A percentile compares a stretch with the other conserved stretches of the same genome.
Conservation (phyloP, 2,888 invertebrate species). For the Elmis aenea region DNA sequence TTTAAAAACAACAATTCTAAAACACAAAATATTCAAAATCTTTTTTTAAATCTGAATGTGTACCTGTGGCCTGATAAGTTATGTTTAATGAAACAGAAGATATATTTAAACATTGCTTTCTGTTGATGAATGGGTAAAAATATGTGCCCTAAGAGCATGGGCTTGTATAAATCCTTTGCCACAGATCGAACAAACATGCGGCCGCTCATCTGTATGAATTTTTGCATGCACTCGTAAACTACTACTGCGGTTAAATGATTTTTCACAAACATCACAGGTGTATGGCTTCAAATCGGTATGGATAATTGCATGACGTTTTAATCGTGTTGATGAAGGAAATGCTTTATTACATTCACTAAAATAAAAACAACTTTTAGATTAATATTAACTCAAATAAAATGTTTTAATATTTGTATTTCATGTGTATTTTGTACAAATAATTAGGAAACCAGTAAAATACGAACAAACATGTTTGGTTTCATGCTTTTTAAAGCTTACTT, state of each 20-base stretch:
- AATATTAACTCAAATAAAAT: too few species aligned
- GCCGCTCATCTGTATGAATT: constrained; percentile 34
- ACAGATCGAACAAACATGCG: constrained; percentile 33
- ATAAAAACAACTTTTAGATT: constrained; percentile 7
- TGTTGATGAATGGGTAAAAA: constrained; percentile 18
- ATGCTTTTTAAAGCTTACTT: too few species aligned
- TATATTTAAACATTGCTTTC: too few species aligned
- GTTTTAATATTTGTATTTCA: too few species aligned
- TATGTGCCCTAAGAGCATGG: constrained; percentile 30
- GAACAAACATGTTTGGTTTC: too few species aligned
- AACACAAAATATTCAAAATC: too few species aligned
- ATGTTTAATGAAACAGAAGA: too few species aligned
- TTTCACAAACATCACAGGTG: constrained; percentile 33
- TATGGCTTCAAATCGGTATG: constrained; percentile 35
- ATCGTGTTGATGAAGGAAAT: constrained; percentile 31
- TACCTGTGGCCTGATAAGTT: too few species aligned
- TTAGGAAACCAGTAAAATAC: too few species aligned
- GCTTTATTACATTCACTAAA: constrained; percentile 30
- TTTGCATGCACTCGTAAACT: constrained; percentile 34
- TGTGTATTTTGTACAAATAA: too few species aligned
- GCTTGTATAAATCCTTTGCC: constrained; percentile 35
- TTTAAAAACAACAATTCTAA: too few species aligned
- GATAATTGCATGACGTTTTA: constrained; percentile 33
- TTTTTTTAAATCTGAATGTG: too few species aligned
- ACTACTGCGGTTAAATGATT: constrained; percentile 32